Evolutionary conservation across 2,888 invertebrate genomes (phyloP).

Genomic region (Himalopsyche anomala): DNA sequence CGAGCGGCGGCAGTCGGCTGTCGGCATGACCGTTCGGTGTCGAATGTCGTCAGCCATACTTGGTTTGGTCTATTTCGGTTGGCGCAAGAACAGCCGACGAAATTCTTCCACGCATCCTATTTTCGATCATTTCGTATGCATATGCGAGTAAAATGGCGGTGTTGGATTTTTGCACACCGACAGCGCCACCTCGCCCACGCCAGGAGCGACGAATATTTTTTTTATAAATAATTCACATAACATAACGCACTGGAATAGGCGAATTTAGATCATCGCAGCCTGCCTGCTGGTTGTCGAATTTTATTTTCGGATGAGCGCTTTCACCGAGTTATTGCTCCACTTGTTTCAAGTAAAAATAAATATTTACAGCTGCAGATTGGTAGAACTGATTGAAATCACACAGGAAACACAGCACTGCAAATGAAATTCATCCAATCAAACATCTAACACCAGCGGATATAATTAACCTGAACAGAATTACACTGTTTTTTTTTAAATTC

Average conservation of each 20-base stretch:
- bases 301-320: constrained; percentile 56
- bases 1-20: constrained; percentile 45
- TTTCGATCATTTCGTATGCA: constrained; percentile 64
- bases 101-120: constrained; percentile 61
- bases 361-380: constrained; percentile 46
- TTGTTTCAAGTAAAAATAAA: constrained; percentile 51
- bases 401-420: neutral
- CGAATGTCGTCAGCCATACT: constrained; percentile 65
- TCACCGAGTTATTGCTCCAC: constrained; percentile 45
- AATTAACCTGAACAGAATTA: no score
- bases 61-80: constrained; percentile 64
- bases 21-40: constrained; percentile 55
- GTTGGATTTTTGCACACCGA: constrained; percentile 55
- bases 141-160: constrained; percentile 44
- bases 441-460: no score
- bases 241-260: constrained; percentile 50
- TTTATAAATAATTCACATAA: neutral
- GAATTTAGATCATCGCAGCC: constrained; percentile 37
- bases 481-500: no score
- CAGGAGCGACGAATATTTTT: constrained; percentile 24
- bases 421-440: no score
- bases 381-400: neutral
- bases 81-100: constrained; percentile 45
- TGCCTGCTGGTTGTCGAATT: constrained; percentile 45
- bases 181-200: constrained; percentile 52